These are phyloP conservation scores for Sphecodes monilicornis DNA, from an alignment of 2,888 invertebrate species.

Conservation along the genomic window DNA sequence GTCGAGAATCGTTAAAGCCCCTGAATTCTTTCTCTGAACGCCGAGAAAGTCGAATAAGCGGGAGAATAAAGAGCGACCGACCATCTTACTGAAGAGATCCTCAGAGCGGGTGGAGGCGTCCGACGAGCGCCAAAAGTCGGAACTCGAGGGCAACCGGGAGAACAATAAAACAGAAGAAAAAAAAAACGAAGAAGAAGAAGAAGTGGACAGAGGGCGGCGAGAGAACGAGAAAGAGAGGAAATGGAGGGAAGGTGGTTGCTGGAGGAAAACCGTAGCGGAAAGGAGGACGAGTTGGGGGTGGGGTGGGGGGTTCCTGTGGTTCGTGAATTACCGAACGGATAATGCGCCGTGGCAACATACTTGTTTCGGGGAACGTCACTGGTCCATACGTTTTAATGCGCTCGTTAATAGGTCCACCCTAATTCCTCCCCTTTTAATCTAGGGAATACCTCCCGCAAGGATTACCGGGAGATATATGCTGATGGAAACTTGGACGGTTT, in stretches of 20 bases:
- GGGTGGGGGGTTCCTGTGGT: constrained; percentile 36
- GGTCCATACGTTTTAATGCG: constrained; percentile 78
- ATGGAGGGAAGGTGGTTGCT: not conserved
- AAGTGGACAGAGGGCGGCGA: constrained; percentile 9
- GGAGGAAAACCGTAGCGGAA: not conserved
- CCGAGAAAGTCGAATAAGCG: constrained; percentile 59
- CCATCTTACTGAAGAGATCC: constrained; percentile 65
- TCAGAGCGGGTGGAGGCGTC: constrained; percentile 45
- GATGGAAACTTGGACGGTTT: constrained; percentile 81
- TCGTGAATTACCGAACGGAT: constrained; percentile 62
- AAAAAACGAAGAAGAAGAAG: constrained; percentile 37
- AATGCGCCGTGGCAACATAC: constrained; percentile 60
- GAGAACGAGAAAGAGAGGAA: constrained; percentile 37
- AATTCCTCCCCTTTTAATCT: constrained; percentile 69
- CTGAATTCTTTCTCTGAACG: constrained; percentile 59
- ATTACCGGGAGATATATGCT: constrained; percentile 81
- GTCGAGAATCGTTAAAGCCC: constrained; percentile 63
- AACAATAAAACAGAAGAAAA: constrained; percentile 56
- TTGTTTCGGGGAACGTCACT: constrained; percentile 59
- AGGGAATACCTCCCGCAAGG: constrained; percentile 69
- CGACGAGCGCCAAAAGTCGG: constrained; percentile 58
- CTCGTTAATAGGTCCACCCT: constrained; percentile 77
- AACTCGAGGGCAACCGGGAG: constrained; percentile 63
- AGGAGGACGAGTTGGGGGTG: not conserved
- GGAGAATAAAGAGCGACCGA: constrained; percentile 62